phyloP scores from a whole-genome alignment of 1,140 invertebrate genomes.

The Platyscapa corneri region DNA sequence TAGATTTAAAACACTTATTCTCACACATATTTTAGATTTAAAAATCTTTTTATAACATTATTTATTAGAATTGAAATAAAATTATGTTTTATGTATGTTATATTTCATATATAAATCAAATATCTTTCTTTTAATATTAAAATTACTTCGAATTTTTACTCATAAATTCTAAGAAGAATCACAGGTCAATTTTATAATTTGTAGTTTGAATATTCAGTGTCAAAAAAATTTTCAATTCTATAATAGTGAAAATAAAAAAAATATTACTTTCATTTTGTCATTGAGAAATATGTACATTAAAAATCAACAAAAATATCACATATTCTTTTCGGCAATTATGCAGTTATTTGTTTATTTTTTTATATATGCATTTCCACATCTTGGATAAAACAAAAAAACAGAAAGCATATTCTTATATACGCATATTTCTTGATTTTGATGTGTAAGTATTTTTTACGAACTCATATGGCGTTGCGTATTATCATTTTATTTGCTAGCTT shows the following conservation, averaged over 20 bases:
- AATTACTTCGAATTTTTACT: not conserved
- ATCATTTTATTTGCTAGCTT: conserved; percentile 25
- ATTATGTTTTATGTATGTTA: not conserved
- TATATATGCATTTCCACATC: not conserved
- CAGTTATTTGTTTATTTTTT: not conserved
- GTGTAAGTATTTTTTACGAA: conserved; percentile 24
- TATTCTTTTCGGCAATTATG: not conserved
- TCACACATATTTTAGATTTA: not conserved
- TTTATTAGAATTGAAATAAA: not conserved
- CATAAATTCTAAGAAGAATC: too few relatives aligned
- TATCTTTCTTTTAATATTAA: not conserved
- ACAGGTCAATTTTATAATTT: too few relatives aligned
- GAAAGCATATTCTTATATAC: conserved; percentile 11
- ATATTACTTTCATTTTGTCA: not conserved
- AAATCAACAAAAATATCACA: not conserved
- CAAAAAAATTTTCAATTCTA: too few relatives aligned
- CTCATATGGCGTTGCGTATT: not conserved
- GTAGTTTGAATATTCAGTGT: too few relatives aligned
- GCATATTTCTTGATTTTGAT: conserved; percentile 6
- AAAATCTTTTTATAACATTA: not conserved
- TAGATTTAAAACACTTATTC: not conserved
- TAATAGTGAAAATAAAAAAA: not conserved
- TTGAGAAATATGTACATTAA: not conserved
- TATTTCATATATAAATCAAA: too few relatives aligned
- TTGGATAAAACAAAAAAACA: not conserved